phyloP scores from a whole-genome alignment of 2,888 invertebrate species.

The Tenthredo livida region DNA sequence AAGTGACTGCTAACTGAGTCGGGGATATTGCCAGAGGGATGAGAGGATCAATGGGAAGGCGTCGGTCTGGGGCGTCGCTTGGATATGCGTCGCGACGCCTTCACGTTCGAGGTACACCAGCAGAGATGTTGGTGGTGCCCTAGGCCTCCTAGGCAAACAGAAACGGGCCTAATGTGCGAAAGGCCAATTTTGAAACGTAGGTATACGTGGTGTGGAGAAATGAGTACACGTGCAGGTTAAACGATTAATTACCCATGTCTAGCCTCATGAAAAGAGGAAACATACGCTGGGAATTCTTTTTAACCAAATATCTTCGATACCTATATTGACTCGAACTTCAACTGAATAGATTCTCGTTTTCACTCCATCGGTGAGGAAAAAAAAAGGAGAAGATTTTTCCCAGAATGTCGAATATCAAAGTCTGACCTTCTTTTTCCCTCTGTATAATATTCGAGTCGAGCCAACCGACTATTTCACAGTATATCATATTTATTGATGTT shows the following conservation, averaged over 20 bases:
- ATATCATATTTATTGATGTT: conserved; percentile 1
- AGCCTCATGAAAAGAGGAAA: not conserved
- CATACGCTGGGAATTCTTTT: not conserved
- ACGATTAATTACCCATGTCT: not conserved
- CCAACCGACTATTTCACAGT: not conserved
- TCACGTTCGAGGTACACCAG: conserved; percentile 24
- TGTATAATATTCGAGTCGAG: not conserved
- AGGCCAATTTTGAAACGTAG: conserved; percentile 36
- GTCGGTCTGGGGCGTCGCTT: conserved; percentile 70
- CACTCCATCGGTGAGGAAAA: not conserved
- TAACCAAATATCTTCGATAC: not conserved
- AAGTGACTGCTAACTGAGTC: conserved; percentile 50
- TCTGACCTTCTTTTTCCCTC: not conserved
- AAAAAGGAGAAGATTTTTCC: not conserved
- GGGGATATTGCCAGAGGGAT: conserved; percentile 54
- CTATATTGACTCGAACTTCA: not conserved
- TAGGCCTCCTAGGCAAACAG: conserved; percentile 37
- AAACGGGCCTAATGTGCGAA: conserved; percentile 18
- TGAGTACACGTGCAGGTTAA: not conserved
- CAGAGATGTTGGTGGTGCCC: not conserved
- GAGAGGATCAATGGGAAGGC: conserved; percentile 72
- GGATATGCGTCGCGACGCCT: conserved; percentile 66
- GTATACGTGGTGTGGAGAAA: not conserved
- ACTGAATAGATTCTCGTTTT: not conserved
- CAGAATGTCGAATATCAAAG: not conserved